Evolutionary conservation across 92 coral and sea anemone species (phyloP).

Genomic region (Isaurus tuberculatus): DNA sequence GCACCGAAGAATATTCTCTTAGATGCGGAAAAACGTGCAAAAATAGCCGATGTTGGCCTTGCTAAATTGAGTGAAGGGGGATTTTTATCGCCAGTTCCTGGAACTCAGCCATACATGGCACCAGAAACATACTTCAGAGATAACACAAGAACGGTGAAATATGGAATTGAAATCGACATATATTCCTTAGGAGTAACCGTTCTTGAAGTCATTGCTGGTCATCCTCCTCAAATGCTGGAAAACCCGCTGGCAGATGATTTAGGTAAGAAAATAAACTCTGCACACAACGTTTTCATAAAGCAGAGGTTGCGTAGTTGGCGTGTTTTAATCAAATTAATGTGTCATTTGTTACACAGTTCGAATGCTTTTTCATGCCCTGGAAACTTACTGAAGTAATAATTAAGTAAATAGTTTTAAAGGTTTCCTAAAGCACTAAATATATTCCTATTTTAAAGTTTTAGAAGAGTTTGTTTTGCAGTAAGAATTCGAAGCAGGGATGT

Average conservation of each 20-base stretch:
- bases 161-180: slow-evolving; percentile 69
- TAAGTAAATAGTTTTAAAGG: no score
- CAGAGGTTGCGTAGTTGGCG: no score
- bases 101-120: slow-evolving; percentile 72
- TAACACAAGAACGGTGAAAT: slow-evolving; percentile 10
- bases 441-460: no score
- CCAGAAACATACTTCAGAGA: slow-evolving; percentile 53
- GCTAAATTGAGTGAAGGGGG: slow-evolving; percentile 46
- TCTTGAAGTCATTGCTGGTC: slow-evolving; percentile 60
- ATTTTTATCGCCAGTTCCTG: slow-evolving; percentile 64
- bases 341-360: no score
- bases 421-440: no score
- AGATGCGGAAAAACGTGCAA: slow-evolving; percentile 52
- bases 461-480: no score
- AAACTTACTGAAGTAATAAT: no score
- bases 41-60: slow-evolving; percentile 67
- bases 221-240: slow-evolving; percentile 31
- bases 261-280: slow-evolving; percentile 43
- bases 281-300: no score
- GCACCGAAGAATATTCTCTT: slow-evolving; percentile 67
- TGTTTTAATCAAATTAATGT: no score
- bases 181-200: slow-evolving; percentile 70
- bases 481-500: no score
- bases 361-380: no score
- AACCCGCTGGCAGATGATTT: slow-evolving; percentile 60